Evolutionary conservation across 2,113 vertebrate genomes (phyloP).

Genomic region (Tylochromis polylepis): DNA sequence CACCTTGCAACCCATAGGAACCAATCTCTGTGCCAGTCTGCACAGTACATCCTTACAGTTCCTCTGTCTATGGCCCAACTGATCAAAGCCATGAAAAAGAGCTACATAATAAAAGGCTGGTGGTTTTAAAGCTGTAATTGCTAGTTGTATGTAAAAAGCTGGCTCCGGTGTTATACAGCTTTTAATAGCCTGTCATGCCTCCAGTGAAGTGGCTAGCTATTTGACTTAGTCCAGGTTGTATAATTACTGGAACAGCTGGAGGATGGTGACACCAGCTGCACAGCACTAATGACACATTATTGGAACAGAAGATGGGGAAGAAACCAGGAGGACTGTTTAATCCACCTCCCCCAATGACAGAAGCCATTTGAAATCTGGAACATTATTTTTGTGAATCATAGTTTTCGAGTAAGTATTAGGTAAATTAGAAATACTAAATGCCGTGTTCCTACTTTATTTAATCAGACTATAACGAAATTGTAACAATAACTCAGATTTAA

Average conservation of each 20-base stretch:
- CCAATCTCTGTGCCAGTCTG: no score
- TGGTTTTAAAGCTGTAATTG: background rate
- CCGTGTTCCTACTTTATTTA: background rate
- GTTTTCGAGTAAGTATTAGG: background rate
- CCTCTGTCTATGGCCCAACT: background rate
- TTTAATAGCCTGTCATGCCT: background rate
- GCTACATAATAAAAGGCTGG: background rate
- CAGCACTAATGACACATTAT: conserved; percentile 25
- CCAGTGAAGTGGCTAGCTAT: background rate
- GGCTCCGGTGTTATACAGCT: background rate
- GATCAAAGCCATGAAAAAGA: background rate
- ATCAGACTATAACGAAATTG: background rate
- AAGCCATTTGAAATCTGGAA: background rate
- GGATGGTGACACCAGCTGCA: conserved; percentile 13
- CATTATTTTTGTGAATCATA: background rate
- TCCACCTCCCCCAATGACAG: background rate
- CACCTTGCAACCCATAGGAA: background rate
- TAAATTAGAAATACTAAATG: background rate
- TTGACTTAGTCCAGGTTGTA: conserved; percentile 29
- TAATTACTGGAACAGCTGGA: conserved; percentile 54
- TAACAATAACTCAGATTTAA: background rate
- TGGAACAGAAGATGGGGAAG: background rate
- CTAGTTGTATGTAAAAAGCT: background rate
- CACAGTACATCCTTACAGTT: background rate
- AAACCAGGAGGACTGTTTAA: background rate